Base-by-base conservation (phyloP, 2,888 invertebrate species). In the Pyrgus malvae region DNA sequence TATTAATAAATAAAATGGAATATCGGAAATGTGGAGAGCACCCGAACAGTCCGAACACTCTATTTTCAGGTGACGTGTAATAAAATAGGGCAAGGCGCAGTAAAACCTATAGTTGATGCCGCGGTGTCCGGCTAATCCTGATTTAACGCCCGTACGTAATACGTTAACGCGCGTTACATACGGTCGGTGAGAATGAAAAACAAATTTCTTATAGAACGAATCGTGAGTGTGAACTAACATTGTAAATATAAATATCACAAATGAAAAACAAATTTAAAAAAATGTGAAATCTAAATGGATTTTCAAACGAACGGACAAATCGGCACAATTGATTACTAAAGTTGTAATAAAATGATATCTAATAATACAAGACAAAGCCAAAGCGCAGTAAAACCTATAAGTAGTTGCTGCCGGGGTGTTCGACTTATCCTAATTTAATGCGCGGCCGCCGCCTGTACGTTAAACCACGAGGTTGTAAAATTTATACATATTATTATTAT, bases 391-490 rank as follows among this genome's bases (percentile, higher is more conserved):
- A 88, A 87, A 75, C 81, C 75, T 66, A 66, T 71, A n/a, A n/a
- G n/a, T n/a, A 76, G 73, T 78, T 75, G 78, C 80, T 80, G 84
- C 80, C 76, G 72, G 73, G 66, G 66, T 77, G 83, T 84, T 80
- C 62, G 61, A 68, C 81, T 90, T 89, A 90, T 85, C 87, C 88
- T 89, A 88, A 90, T 90, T 87, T 89, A 89, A 82, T 68, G 74
- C 74, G 67, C 73, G 77, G n/a, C n/a, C n/a, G n/a, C n/a, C n/a
- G n/a, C n/a, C n/a, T n/a, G n/a, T n/a, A n/a, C n/a, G n/a, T n/a
- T n/a, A n/a, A n/a, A n/a, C n/a, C n/a, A n/a, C n/a, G n/a, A n/a
- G n/a, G n/a, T n/a, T n/a, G n/a, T n/a, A n/a, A n/a, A n/a, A n/a
- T n/a, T n/a, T n/a, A n/a, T n/a, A n/a, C n/a, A n/a, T n/a, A n/a